phyloP scores from a whole-genome alignment of 2,888 invertebrate species.

The Embidobia sp. region DNA sequence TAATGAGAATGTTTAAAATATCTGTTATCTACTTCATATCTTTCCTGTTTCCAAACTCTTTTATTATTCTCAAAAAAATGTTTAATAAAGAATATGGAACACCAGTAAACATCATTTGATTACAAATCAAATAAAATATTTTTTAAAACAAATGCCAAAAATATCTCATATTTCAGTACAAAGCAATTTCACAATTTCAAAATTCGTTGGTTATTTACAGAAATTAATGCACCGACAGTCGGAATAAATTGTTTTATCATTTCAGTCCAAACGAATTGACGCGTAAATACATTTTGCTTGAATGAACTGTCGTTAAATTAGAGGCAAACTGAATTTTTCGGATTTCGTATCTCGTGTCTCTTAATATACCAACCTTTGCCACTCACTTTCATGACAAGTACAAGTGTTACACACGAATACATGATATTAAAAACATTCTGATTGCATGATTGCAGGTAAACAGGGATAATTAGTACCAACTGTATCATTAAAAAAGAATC shows the following conservation, averaged over 20 bases:
- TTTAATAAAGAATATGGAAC: no score
- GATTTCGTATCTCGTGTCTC: conserved; percentile 51
- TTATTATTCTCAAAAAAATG: no score
- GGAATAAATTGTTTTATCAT: not conserved
- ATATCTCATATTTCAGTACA: no score
- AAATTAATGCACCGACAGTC: no score
- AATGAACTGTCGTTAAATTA: conserved; percentile 45
- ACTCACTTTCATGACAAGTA: conserved; percentile 60
- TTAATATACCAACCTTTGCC: conserved; percentile 53
- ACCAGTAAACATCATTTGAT: no score
- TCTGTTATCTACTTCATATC: no score
- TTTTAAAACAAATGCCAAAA: no score
- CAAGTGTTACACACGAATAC: conserved; percentile 48
- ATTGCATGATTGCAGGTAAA: conserved; percentile 44
- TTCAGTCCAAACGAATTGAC: not conserved
- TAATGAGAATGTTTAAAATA: no score
- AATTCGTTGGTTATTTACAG: no score
- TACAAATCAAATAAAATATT: no score
- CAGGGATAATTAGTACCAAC: conserved; percentile 37
- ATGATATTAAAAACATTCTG: conserved; percentile 55
- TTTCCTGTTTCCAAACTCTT: no score
- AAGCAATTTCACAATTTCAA: no score
- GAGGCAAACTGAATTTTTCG: conserved; percentile 5
- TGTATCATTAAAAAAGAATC: conserved; percentile 52
- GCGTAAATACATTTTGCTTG: conserved; percentile 2